These are phyloP conservation scores for Orthosia gracilis DNA, from an alignment of 2,888 invertebrate species.

Conservation along the genomic window DNA sequence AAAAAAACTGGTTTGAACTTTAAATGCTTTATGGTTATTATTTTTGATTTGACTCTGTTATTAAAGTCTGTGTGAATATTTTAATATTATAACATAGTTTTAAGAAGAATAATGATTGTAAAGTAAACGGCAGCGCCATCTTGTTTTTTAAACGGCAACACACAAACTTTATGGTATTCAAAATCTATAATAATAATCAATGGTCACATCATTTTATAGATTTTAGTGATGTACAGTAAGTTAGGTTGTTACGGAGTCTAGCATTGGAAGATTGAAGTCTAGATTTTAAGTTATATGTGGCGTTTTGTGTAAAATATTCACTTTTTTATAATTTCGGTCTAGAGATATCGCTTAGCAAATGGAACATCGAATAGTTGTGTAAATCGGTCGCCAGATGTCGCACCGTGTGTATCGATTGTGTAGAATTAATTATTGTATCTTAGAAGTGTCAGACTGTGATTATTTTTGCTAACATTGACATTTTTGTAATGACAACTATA, in stretches of 20 bases:
- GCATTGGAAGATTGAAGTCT: constrained; percentile 65
- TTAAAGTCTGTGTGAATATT: constrained; percentile 44
- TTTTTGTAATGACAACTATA: constrained; percentile 91
- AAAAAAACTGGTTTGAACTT: constrained; percentile 47
- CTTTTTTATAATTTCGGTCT: constrained; percentile 56
- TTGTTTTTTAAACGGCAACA: constrained; percentile 66
- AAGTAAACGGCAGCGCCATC: constrained; percentile 69
- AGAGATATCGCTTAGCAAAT: constrained; percentile 63
- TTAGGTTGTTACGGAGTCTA: constrained; percentile 69
- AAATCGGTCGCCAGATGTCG: constrained; percentile 49
- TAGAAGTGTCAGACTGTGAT: constrained; percentile 90
- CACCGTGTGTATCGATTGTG: constrained; percentile 57
- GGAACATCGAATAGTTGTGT: constrained; percentile 53
- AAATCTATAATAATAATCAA: constrained; percentile 68
- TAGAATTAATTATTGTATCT: constrained; percentile 70
- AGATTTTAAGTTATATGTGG: constrained; percentile 67
- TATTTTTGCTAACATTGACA: constrained; percentile 91
- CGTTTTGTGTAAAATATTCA: constrained; percentile 67
- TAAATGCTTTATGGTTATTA: constrained; percentile 39
- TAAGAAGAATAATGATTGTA: constrained; percentile 42
- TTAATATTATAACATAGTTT: constrained; percentile 5
- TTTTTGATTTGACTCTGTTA: constrained; percentile 26
- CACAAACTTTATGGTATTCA: constrained; percentile 64
- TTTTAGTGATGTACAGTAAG: constrained; percentile 73
- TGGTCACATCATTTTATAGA: constrained; percentile 70